Base-by-base conservation (phyloP, 1,140 invertebrate species). In the Drosophila nebulosa region DNA sequence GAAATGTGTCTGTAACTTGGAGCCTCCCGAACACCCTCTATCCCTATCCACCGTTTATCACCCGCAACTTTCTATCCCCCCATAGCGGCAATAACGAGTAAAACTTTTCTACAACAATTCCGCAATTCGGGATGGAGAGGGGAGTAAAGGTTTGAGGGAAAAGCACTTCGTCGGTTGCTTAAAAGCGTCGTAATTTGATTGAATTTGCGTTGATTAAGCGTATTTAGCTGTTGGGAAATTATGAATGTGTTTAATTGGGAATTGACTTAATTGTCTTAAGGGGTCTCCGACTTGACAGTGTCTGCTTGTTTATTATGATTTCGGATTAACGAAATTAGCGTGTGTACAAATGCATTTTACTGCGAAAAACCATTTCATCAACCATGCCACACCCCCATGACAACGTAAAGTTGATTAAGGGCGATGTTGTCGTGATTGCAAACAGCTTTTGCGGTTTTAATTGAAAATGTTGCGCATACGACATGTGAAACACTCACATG, bases 131-230 rank as follows among this genome's bases (percentile, higher is more conserved):
- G 16, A 2, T 21, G 5, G 1, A 46, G 24, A 24, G 51, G 27
- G 9, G 36, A 3, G 4, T 3, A 6, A 7, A 26, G 36, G 46
- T 12, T 26, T 18, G 7, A 52, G 3, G 61, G 58, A 18, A n/a
- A 53, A 42, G 30, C 58, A 69, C 72, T 76, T 69, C 36, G 56
- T 76, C 68, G 79, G 77, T 69, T 66, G 81, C 77, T 70, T 70
- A 74, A 74, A 79, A 85, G 73, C 77, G 81, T 69, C 59, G 69
- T 85, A 85, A 85, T 86, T 85, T 80, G 74, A 85, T 85, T 85
- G 81, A 85, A 74, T 85, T 85, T 86, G 69, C 78, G 81, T 86
- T 85, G 81, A 85, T 85, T 86, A 85, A 86, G 74, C 74, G 69
- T 85, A 85, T 85, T 85, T 85, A 78, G 81, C 78, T 80, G 58